phyloP scores from a whole-genome alignment of 2,113 vertebrate genomes.

The Pionites leucogaster region DNA sequence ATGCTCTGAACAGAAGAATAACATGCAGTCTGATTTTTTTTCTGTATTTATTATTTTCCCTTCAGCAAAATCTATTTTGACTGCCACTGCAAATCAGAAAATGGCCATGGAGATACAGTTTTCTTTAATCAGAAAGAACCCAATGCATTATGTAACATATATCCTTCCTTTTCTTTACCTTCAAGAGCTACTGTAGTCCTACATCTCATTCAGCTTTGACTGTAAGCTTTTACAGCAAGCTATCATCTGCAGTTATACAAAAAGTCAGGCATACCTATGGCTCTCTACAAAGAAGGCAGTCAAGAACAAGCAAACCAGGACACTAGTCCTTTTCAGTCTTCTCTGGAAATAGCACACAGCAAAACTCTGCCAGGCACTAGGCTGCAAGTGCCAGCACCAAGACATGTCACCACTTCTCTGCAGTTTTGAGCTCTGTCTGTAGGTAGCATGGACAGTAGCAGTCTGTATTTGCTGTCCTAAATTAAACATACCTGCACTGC shows the following conservation, averaged over 20 bases:
- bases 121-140: background rate
- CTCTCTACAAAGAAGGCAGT: background rate
- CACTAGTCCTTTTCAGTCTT: background rate
- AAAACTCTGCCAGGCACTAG: background rate
- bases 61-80: background rate
- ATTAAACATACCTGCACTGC: background rate
- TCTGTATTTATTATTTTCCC: background rate
- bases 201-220: background rate
- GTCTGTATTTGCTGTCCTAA: background rate
- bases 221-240: background rate
- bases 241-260: background rate
- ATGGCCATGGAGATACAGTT: background rate
- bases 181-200: background rate
- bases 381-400: background rate
- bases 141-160: fast-evolving
- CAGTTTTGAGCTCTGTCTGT: background rate
- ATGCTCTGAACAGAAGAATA: constrained; percentile 31
- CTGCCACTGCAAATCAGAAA: background rate
- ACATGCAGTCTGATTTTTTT: background rate
- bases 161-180: background rate
- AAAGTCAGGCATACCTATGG: background rate
- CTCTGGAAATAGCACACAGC: background rate
- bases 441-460: background rate
- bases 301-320: background rate
- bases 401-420: background rate